Conservation (phyloP, 2,113 vertebrate genomes). For the Naja naja region DNA sequence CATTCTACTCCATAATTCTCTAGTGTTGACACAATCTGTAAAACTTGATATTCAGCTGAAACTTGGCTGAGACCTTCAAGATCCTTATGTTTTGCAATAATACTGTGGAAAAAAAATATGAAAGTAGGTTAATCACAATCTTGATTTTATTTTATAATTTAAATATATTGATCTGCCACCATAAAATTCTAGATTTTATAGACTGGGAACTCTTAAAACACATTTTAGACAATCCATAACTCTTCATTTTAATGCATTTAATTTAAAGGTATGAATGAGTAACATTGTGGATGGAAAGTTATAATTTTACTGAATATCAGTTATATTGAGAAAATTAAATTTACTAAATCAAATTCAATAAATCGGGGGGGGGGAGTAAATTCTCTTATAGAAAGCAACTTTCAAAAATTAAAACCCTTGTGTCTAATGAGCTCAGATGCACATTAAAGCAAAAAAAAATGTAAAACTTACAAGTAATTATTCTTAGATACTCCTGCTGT, state of each 20-base stretch:
- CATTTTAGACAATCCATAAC: not conserved
- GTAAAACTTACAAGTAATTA: not conserved
- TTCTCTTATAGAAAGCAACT: not conserved
- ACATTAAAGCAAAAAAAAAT: not conserved
- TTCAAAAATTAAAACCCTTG: not conserved
- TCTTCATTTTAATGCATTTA: not conserved
- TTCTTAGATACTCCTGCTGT: not conserved
- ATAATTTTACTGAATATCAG: not conserved
- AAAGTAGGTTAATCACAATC: slow-evolving; percentile 11
- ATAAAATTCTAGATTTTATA: not conserved
- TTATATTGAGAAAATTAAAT: not conserved
- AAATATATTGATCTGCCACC: not conserved
- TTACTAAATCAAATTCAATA: not conserved
- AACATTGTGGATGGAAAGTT: not conserved
- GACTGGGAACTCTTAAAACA: not conserved
- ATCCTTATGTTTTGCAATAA: slow-evolving; percentile 86
- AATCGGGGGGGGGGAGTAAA: no score
- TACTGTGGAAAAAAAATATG: slow-evolving; percentile 69
- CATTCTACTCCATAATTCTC: slow-evolving; percentile 97
- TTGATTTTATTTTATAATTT: not conserved
- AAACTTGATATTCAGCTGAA: slow-evolving; percentile 90
- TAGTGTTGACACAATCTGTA: slow-evolving; percentile 87
- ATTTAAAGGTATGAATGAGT: not conserved
- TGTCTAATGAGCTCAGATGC: not conserved
- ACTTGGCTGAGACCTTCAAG: slow-evolving; percentile 84